Conservation (phyloP, 1,140 invertebrate species). For the Nilaparvata lugens region DNA sequence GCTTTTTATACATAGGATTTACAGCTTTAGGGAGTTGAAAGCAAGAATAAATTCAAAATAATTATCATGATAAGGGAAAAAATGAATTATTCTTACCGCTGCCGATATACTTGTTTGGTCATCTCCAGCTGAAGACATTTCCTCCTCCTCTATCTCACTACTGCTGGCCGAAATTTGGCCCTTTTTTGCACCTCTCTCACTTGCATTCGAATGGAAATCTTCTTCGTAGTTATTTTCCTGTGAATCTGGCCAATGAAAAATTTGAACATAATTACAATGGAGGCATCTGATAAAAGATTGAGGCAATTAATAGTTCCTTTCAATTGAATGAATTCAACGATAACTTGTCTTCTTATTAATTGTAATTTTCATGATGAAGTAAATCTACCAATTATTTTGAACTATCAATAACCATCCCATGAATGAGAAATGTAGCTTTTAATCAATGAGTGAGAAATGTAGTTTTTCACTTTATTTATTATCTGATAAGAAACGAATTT, state of each 20-base stretch:
- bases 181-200: slow-evolving; percentile 37
- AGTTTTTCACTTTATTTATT: no score
- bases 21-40: background rate
- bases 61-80: no score
- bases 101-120: background rate
- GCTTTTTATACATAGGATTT: background rate
- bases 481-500: no score
- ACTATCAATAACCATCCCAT: no score
- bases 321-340: background rate
- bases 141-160: slow-evolving; percentile 23
- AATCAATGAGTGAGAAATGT: no score
- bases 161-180: slow-evolving; percentile 23
- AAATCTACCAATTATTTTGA: no score
- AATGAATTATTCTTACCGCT: background rate
- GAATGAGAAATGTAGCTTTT: no score
- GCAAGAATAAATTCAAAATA: no score
- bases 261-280: slow-evolving; percentile 6
- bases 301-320: slow-evolving; percentile 4
- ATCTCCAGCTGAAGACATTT: slow-evolving; percentile 10
- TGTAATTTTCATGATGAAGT: background rate
- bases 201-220: slow-evolving; percentile 38
- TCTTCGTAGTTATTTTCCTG: slow-evolving; percentile 39
- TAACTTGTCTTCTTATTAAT: background rate
- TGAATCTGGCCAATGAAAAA: slow-evolving; percentile 28
- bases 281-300: slow-evolving; percentile 7